phyloP scores from a whole-genome alignment of 1,140 invertebrate genomes.

The Aricia agestis region DNA sequence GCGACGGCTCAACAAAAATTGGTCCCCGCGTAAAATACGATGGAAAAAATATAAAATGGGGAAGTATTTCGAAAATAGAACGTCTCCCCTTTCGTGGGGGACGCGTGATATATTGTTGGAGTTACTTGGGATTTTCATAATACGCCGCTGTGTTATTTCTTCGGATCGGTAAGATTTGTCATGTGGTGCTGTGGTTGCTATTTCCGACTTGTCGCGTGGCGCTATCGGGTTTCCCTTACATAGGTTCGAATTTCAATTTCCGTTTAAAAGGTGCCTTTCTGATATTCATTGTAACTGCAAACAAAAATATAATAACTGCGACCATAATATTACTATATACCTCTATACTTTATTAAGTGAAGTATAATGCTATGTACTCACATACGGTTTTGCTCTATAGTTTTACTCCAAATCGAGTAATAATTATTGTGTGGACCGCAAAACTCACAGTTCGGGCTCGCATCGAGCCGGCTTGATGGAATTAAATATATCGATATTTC shows the following conservation, averaged over 20 bases:
- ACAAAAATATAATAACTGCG: too few relatives aligned
- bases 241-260: conserved; percentile 38
- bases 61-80: conserved; percentile 72
- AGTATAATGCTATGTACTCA: too few relatives aligned
- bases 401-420: too few relatives aligned
- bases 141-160: conserved; percentile 68
- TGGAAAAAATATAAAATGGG: conserved; percentile 73
- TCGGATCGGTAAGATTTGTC: conserved; percentile 72
- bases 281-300: too few relatives aligned
- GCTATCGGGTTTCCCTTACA: conserved; percentile 56
- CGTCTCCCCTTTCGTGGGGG: conserved; percentile 59
- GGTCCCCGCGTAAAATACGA: conserved; percentile 49
- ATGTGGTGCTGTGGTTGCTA: conserved; percentile 65
- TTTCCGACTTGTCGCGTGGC: conserved; percentile 60
- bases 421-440: too few relatives aligned
- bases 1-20: conserved; percentile 39
- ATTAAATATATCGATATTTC: too few relatives aligned
- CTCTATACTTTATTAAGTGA: too few relatives aligned
- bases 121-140: conserved; percentile 73
- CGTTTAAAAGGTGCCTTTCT: conserved; percentile 18
- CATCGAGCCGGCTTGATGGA: too few relatives aligned
- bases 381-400: too few relatives aligned
- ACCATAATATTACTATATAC: too few relatives aligned
- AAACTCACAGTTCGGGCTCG: too few relatives aligned
- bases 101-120: conserved; percentile 65